Percentiles rank a stretch among this genome's conserved stretches.
Conservation (phyloP, 2,113 vertebrate genomes). For the Tamias sibiricus region DNA sequence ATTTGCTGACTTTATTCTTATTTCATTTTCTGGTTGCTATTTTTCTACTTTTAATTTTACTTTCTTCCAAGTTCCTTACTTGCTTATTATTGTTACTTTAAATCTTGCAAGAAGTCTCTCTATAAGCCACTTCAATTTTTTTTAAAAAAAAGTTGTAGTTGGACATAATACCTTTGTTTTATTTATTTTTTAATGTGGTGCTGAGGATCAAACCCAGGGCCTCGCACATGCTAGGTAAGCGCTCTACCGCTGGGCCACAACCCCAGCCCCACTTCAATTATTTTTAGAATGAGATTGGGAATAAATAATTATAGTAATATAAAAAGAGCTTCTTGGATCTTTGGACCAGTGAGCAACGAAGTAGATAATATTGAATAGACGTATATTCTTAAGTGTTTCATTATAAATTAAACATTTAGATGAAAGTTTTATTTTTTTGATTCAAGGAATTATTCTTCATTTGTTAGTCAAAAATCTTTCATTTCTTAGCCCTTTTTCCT, state of each 20-base stretch:
- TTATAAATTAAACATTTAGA: conserved; percentile 13
- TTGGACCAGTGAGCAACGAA: not conserved
- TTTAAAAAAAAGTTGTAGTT: too few species aligned
- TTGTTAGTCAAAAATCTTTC: conserved; percentile 11
- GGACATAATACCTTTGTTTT: too few species aligned
- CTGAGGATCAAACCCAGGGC: too few species aligned
- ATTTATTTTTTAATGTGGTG: too few species aligned
- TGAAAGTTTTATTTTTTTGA: not conserved
- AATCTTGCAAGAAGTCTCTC: not conserved
- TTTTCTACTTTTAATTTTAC: conserved; percentile 69
- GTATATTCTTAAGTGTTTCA: not conserved
- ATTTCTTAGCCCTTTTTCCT: not conserved
- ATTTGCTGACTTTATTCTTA: conserved; percentile 15
- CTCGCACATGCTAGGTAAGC: too few species aligned
- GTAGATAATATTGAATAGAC: not conserved
- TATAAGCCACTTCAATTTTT: conserved; percentile 20
- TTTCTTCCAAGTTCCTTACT: conserved; percentile 5
- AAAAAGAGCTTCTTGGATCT: conserved; percentile 42
- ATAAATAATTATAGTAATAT: conserved; percentile 20
- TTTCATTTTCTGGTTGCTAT: conserved; percentile 60
- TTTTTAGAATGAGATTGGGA: conserved; percentile 27
- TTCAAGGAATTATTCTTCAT: not conserved
- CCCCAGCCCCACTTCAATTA: too few species aligned
- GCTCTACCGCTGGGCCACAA: too few species aligned
- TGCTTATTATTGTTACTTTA: conserved; percentile 28